Percentiles rank a stretch among this genome's conserved stretches.
Evolutionary conservation across 1,140 invertebrate species (phyloP).

Genomic region (Spodoptera frugiperda): DNA sequence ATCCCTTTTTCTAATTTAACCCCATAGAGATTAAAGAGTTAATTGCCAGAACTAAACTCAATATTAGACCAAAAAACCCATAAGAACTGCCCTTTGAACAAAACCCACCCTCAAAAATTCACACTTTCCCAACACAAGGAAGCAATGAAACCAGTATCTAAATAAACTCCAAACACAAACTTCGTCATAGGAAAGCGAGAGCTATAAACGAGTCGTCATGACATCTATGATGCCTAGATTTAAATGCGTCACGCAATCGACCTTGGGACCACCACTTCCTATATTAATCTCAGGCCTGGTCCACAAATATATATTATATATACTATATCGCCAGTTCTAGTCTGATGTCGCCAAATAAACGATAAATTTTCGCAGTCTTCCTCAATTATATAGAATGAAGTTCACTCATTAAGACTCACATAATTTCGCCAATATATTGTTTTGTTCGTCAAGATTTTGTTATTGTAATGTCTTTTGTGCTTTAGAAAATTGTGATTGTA

Average conservation of each 20-base stretch:
- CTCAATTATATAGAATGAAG: conserved; percentile 44
- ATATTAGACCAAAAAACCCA: no score
- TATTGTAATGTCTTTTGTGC: not conserved
- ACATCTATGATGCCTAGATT: conserved; percentile 35
- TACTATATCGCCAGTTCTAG: conserved; percentile 17
- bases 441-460: not conserved
- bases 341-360: conserved; percentile 43
- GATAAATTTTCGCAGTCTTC: conserved; percentile 50
- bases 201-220: conserved; percentile 25
- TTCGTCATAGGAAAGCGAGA: not conserved
- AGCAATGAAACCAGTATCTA: not conserved
- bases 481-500: not conserved
- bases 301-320: conserved; percentile 31
- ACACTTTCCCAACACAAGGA: no score
- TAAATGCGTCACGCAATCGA: conserved; percentile 44
- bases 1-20: no score
- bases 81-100: no score
- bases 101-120: no score
- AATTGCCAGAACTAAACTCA: no score
- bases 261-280: conserved; percentile 44
- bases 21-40: no score
- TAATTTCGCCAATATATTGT: conserved; percentile 23
- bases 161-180: no score
- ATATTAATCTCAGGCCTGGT: conserved; percentile 45
- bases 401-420: conserved; percentile 22